Percentiles rank a stretch among this genome's conserved stretches.
Evolutionary conservation across 2,113 vertebrate species (phyloP).

Genomic region (Pogonocichla stellata): DNA sequence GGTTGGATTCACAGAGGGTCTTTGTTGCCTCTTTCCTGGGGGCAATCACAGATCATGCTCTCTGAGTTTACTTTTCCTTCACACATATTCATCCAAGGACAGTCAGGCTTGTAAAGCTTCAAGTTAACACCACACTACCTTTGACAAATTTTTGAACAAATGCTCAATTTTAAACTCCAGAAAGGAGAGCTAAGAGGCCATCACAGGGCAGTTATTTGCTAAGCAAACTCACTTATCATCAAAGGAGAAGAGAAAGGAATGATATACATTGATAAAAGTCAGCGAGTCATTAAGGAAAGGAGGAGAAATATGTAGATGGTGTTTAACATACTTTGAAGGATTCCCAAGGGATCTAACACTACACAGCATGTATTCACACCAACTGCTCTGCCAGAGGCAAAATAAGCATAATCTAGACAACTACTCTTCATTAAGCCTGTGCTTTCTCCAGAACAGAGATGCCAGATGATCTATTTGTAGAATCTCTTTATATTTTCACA

Average conservation of each 20-base stretch:
- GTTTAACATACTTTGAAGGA: neutral
- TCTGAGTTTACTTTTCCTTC: neutral
- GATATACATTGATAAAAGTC: neutral
- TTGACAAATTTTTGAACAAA: neutral
- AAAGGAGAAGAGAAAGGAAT: conserved; percentile 6
- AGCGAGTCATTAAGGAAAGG: neutral
- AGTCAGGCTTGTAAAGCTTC: neutral
- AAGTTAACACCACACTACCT: neutral
- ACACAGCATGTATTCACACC: neutral
- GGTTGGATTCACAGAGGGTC: neutral
- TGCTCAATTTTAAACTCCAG: neutral
- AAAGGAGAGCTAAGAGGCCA: conserved; percentile 6
- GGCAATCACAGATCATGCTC: neutral
- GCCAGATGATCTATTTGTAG: neutral
- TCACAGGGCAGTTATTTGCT: neutral
- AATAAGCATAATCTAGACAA: neutral
- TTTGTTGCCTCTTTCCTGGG: neutral
- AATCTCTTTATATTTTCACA: neutral
- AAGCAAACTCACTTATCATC: conserved; percentile 30
- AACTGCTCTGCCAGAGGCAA: neutral
- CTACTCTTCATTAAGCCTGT: neutral
- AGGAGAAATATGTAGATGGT: neutral
- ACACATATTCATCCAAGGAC: neutral
- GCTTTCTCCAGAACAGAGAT: neutral
- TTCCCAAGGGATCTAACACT: neutral